Conservation (phyloP, 1,140 invertebrate species). For the Chymomyza costata region DNA sequence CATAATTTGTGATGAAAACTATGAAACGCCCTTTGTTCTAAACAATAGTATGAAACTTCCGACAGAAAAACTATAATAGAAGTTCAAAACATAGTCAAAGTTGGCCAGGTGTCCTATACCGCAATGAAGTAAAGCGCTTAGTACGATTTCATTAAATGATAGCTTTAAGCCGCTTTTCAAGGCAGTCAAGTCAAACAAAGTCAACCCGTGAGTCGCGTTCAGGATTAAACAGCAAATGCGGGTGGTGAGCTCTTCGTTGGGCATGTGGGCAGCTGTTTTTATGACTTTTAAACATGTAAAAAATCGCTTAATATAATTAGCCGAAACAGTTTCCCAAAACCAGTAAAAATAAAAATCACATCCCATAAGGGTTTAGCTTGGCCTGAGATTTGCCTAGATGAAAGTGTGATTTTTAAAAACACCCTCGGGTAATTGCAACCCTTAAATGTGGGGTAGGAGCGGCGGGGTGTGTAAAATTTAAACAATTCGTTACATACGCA, state of each 20-base stretch:
- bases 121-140: slow-evolving; percentile 18
- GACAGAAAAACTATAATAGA: slow-evolving; percentile 16
- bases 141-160: slow-evolving; percentile 43
- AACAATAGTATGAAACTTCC: slow-evolving; percentile 13
- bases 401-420: slow-evolving; percentile 26
- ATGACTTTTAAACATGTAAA: slow-evolving; percentile 45
- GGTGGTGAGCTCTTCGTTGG: slow-evolving; percentile 11
- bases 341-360: slow-evolving; percentile 21
- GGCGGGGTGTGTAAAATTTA: slow-evolving; percentile 18
- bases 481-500: slow-evolving; percentile 59
- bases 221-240: slow-evolving; percentile 47
- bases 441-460: slow-evolving; percentile 4
- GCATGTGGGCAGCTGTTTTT: slow-evolving; percentile 67
- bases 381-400: neutral
- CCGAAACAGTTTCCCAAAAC: slow-evolving; percentile 25
- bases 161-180: slow-evolving; percentile 54
- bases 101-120: slow-evolving; percentile 3
- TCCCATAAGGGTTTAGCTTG: slow-evolving; percentile 42
- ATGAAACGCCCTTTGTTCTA: neutral
- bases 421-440: slow-evolving; percentile 38
- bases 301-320: slow-evolving; percentile 60
- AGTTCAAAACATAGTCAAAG: neutral
- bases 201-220: neutral
- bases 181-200: neutral
- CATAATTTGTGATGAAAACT: slow-evolving; percentile 1